phyloP scores from a whole-genome alignment of 2,113 vertebrate species.

The Hippocampus barbouri region DNA sequence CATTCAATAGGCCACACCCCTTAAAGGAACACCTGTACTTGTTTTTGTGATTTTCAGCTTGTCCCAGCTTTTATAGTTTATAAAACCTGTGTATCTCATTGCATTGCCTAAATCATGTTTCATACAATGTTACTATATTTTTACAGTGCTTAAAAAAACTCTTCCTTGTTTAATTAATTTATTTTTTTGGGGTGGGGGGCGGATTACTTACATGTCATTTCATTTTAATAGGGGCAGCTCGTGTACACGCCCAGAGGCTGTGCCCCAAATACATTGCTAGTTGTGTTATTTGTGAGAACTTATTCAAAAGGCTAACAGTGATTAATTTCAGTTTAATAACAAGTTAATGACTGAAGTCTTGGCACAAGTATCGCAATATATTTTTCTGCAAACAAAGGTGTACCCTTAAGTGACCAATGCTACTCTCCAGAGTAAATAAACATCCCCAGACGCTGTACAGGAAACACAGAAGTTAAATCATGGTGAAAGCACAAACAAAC shows the following conservation, averaged over 20 bases:
- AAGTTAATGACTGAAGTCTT: neutral
- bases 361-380: neutral
- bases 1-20: neutral
- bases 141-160: too few species aligned
- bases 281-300: neutral
- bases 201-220: too few species aligned
- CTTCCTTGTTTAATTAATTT: too few species aligned
- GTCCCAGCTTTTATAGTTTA: neutral
- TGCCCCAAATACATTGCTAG: neutral
- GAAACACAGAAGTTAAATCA: slow-evolving; percentile 10
- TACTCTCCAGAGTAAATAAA: neutral
- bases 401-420: neutral
- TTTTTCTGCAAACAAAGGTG: neutral
- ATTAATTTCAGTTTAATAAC: neutral
- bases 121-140: too few species aligned
- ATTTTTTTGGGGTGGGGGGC: too few species aligned
- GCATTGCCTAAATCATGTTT: too few species aligned
- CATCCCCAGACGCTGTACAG: neutral
- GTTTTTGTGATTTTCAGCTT: neutral
- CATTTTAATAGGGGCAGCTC: too few species aligned
- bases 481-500: slow-evolving; percentile 35
- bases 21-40: slow-evolving; percentile 5
- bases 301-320: neutral
- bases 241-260: neutral
- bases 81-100: neutral